Base-by-base conservation (phyloP, 1,140 invertebrate species). In the Hyposmocoma kahamanoa region DNA sequence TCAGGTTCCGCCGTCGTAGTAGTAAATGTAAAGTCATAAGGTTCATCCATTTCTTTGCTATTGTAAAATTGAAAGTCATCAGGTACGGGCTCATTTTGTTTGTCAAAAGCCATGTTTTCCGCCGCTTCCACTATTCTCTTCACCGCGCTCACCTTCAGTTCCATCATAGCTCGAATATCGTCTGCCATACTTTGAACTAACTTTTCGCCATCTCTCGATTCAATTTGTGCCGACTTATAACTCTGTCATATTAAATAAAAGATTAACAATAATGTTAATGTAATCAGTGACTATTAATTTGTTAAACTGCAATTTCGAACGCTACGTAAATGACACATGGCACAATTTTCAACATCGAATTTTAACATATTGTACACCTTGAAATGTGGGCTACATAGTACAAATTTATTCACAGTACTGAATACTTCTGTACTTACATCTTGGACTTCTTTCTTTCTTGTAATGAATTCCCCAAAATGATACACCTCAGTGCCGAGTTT, bases 121-220 rank as follows among this genome's bases (percentile, higher is more conserved):
- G 94, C 94, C 5, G 92, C 91, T 67, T 95, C 93, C 87, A 95
- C 93, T 56, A 95, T 95, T 62, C 94, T 87, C 90, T 90, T 91
- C 13, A 96, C 93, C 10, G 94, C 94, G 53, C 93, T 93, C 49
- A 95, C 92, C 87, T 95, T 96, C 2, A 93, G 88, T 50, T 92
- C 91, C 91, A 95, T 94, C 93, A 95, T 95, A 5, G 90, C 90
- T 58, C 92, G 90, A 47, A 96, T 92, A 56, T 94, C 91, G 53
- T 91, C 90, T 10, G 93, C 91, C 76, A 96, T 95, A 41, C 92
- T 91, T 52, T 91, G 89, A 1, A 94, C 90, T 55, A 96, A 74
- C 62, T 89, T 88, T 56, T 89, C 89, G 5, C 94, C 93, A 81
- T 93, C 91, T 62, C 92, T 88, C 6, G 89, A 82, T 44, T 90